Evolutionary conservation across 2,113 vertebrate species (phyloP), one percentile per base, ranked within the genome.

Genomic region (Anthoscopus minutus): DNA sequence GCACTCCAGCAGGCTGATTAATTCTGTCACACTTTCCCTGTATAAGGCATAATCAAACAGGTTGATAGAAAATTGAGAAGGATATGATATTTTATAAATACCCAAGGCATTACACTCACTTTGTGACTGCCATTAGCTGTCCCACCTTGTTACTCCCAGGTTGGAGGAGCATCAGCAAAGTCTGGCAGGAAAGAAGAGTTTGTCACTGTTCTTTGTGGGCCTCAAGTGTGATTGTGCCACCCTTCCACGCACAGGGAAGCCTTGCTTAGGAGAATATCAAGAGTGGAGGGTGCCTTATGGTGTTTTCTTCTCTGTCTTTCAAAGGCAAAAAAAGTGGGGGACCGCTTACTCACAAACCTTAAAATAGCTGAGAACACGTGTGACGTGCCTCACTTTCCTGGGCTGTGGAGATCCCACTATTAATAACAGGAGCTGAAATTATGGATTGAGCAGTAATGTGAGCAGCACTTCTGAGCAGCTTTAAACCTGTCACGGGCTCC

Each of bases 1-100:
- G 89, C 69, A 25, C 48, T 93, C 88, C 88, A 93, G 82, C 94
- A 92, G 80, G 60, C 80, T 92, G 88, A 94, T 95, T 84, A 96
- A 94, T 95, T 86, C 90, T 88, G 48, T 92, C 92, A 86, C 76
- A 37, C 85, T 86, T 92, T 71, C 47, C 48, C 67, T 8, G 2
- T 74, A 56, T 24, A 60, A 3, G 33, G 67, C 51, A 69, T 57
- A 86, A 92, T 88, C 93, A 81, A 95, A 88, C 48, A 92, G 38
- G 89, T 78, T 38, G 64, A 92, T 45, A 74, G 89, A 86, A 92
- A 93, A 86, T 51, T 3, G 4, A 69, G 76, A 78, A 81, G 64
- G 51, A 54, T 1, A 15, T 37, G 81, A 38, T 58, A 42, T 31
- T 76, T 65, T 53, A 77, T 65, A 38, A 45, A 65, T 35, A 61